Evolutionary conservation across 2,797 vertebrate genomes (phyloP), one percentile per base, ranked within the genome.

Genomic region (Anas capensis): DNA sequence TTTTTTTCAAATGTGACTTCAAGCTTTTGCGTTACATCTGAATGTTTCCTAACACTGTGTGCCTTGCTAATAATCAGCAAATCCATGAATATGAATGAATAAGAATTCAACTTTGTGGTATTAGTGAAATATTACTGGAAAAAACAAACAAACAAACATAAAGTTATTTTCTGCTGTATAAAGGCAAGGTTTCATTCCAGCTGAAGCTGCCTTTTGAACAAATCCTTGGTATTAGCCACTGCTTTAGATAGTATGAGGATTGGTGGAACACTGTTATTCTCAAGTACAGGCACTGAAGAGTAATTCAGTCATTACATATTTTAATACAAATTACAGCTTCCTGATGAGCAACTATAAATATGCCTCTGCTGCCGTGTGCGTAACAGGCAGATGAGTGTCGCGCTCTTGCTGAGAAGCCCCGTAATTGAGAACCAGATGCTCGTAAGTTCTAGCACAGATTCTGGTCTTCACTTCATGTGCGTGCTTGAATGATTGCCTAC

Each of bases 341-440:
- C 92, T 92, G 77, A 95, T 82, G 13, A 95, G 72, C 65, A 86
- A 7, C 92, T 94, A 93, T 91, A 96, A 93, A 95, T 94, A 92
- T 79, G 65, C 38, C 36, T 87, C 60, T 40, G 68, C 64, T 57
- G 75, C 88, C 1, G 3, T 58, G 69, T 84, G 79, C 9, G 2
- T 77, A 77, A 29, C 46, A 94, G 86, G 90, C 90, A 93, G 88
- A 85, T 53, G 82, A 84, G 57, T 3, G 0, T 8, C 27, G 60
- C 1, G 4, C 40, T 91, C 44, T 88, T 0, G 1, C 57, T 79
- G 80, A 95, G 85, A 46, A 70, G 62, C 66, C 33, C 66, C 2
- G 0, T 72, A 61, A 92, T 44, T 86, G 80, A 76, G 77, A 94
- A 91, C 31, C 77, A 95, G 91, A 83, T 90, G 87, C 78, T 90